Percentiles rank a stretch among this genome's conserved stretches.
These are phyloP conservation scores for Ichneumoninae sp. DNA, from an alignment of 2,888 invertebrate genomes.

Conservation along the genomic window DNA sequence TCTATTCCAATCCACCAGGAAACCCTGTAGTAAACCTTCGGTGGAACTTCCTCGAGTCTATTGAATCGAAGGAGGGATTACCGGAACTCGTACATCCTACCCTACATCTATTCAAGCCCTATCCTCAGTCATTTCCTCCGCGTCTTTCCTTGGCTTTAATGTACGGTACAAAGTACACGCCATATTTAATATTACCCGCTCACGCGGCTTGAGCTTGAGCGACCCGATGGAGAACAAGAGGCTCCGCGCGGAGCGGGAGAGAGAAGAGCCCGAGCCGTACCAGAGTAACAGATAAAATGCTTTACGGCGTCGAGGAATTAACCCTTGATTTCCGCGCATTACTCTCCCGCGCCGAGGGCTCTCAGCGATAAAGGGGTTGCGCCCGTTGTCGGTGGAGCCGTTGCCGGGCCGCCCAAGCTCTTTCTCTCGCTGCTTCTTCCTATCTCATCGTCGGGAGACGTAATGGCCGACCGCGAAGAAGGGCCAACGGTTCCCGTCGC, in stretches of 20 bases:
- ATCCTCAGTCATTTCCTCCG: slow-evolving; percentile 8
- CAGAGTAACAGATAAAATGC: slow-evolving; percentile 80
- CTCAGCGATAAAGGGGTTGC: slow-evolving; percentile 82
- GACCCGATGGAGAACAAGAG: slow-evolving; percentile 53
- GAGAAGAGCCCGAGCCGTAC: slow-evolving; percentile 31
- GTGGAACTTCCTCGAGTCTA: neutral
- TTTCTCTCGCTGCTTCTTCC: slow-evolving; percentile 66
- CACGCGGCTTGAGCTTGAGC: slow-evolving; percentile 37
- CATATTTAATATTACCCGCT: slow-evolving; percentile 78
- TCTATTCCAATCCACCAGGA: neutral
- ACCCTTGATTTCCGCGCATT: slow-evolving; percentile 84
- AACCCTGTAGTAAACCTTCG: neutral
- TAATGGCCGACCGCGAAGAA: slow-evolving; percentile 80
- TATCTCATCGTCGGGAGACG: slow-evolving; percentile 71
- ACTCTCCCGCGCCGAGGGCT: slow-evolving; percentile 78
- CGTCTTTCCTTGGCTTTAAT: slow-evolving; percentile 27
- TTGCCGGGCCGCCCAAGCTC: slow-evolving; percentile 56
- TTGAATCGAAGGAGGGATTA: neutral
- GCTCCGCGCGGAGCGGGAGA: slow-evolving; percentile 5
- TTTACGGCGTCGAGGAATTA: slow-evolving; percentile 81
- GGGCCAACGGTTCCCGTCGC: slow-evolving; percentile 74
- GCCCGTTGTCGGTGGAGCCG: slow-evolving; percentile 67
- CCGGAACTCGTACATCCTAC: neutral
- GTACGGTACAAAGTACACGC: slow-evolving; percentile 70
- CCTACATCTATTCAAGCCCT: neutral